Percentiles rank a stretch among this genome's conserved stretches.
Conservation (phyloP, 2,797 vertebrate species). For the Lutjanus campechanus region DNA sequence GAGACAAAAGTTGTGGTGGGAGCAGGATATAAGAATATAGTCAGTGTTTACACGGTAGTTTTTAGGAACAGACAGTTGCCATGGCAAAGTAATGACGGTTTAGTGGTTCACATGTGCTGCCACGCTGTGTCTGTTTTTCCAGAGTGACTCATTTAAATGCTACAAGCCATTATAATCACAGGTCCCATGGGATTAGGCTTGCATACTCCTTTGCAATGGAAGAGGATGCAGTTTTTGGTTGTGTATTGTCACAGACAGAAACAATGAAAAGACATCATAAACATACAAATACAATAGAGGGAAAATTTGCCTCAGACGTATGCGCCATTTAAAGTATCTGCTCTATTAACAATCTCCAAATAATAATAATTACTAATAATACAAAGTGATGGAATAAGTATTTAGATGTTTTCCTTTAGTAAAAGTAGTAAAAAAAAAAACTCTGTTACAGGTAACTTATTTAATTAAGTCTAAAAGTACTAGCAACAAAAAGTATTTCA, state of each 20-base stretch:
- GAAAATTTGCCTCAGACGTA: neutral
- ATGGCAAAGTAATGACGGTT: conserved; percentile 50
- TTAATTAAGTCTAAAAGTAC: too few species aligned
- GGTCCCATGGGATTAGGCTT: neutral
- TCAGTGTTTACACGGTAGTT: conserved; percentile 58
- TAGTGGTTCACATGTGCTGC: conserved; percentile 31
- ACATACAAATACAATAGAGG: neutral
- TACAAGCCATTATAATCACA: conserved; percentile 10
- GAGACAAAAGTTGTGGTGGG: neutral
- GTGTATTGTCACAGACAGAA: neutral
- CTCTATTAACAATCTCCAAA: neutral
- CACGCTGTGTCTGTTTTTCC: conserved; percentile 50
- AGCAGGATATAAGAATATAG: conserved; percentile 29
- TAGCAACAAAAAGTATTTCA: too few species aligned
- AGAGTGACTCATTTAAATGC: conserved; percentile 70
- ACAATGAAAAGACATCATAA: neutral
- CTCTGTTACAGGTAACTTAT: too few species aligned
- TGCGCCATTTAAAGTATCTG: neutral
- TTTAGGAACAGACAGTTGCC: conserved; percentile 57
- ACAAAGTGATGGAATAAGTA: too few species aligned
- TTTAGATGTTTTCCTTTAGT: too few species aligned
- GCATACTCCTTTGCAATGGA: neutral
- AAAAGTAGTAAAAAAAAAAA: too few species aligned
- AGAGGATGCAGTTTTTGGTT: neutral
- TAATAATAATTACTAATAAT: neutral